These are phyloP conservation scores for Phalera bucephala DNA, from an alignment of 2,888 invertebrate species.

Conservation along the genomic window DNA sequence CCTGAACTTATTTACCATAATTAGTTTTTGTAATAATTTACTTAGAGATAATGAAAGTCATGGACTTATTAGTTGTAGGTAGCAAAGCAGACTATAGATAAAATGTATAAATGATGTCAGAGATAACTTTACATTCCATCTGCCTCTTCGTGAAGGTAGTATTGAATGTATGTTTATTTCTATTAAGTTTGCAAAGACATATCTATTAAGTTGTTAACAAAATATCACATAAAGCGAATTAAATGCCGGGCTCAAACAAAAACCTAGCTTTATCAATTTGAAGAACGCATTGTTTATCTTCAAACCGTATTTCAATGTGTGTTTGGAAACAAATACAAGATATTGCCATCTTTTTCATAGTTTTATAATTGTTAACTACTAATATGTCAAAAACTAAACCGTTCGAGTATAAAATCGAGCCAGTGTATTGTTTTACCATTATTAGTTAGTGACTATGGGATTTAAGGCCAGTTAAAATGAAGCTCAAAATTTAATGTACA, in stretches of 20 bases:
- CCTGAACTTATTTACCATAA: constrained; percentile 70
- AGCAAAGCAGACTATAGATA: constrained; percentile 26
- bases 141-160: background rate
- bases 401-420: constrained; percentile 41
- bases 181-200: no score
- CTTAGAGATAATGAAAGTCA: constrained; percentile 36
- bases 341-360: no score
- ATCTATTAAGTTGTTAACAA: no score
- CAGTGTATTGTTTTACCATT: constrained; percentile 58
- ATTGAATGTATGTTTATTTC: no score
- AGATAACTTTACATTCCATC: background rate
- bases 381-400: no score
- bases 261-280: no score
- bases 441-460: constrained; percentile 63
- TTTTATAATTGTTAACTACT: no score
- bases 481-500: constrained; percentile 79
- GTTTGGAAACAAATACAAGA: no score
- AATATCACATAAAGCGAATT: no score
- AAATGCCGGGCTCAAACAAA: no score
- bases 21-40: constrained; percentile 22
- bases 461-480: constrained; percentile 72
- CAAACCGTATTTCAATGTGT: no score
- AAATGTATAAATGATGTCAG: constrained; percentile 6
- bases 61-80: constrained; percentile 35
- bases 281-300: no score